Evolutionary conservation across 2,888 invertebrate species (phyloP), one percentile per base, ranked within the genome.

Genomic region (Trachelus tabidus): DNA sequence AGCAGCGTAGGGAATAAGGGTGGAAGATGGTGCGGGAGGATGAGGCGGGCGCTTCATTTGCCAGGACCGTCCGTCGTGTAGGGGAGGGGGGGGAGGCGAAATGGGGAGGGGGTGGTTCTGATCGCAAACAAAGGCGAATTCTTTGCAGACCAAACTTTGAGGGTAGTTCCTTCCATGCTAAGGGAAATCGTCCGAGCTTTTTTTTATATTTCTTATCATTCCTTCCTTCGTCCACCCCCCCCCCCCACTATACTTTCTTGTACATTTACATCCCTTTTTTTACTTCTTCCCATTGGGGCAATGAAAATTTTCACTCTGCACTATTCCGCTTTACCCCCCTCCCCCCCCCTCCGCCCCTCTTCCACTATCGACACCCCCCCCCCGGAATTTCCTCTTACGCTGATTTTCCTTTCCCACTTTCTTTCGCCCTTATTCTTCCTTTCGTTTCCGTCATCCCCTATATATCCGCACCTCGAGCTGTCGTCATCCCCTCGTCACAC

Each of bases 51-150:
- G 79, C 78, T 83, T 80, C 81, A 77, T 82, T 84, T 83, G 75
- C 77, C 79, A 73, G 78, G 79, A 83, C 77, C 78, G 79, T 81
- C 81, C 75, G 75, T 74, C 77, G 73, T 68, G 75, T 68, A 31
- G 31, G 31, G 31, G 1, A 71, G 69, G 80, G 76, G 69, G 75
- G 80, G 74, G 75, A 78, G 81, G 73, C 34, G 34, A 0, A 0
- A 0, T 0, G 68, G 73, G 37, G 79, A 75, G 75, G 73, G 79
- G 80, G 73, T 73, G 77, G 78, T 76, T 76, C 75, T 77, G 82
- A 83, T 81, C 76, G 80, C 78, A 78, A 81, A 81, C 79, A 77
- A 79, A 34, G 73, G 73, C 79, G 79, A 81, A 80, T 75, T 77
- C 78, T 79, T 77, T 37, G 40, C 73, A 73, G 68, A 35, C 34